A percentile compares a stretch with the other conserved stretches of the same genome.
Evolutionary conservation across 2,797 vertebrate genomes (phyloP).

Genomic region (Danio albolineatus): DNA sequence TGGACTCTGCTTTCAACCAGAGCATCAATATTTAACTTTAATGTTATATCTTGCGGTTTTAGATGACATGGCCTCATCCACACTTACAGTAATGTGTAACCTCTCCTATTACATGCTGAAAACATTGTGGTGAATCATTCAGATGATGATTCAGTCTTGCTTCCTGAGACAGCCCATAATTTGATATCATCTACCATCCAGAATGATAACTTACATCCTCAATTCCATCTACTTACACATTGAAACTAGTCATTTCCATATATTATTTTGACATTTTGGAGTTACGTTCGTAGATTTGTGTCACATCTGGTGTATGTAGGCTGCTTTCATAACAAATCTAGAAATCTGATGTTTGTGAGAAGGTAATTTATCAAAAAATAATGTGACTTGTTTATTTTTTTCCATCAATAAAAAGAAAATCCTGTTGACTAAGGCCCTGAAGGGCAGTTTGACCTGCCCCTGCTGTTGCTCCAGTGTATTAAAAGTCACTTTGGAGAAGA

Average conservation of each 20-base stretch:
- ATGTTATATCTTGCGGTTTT: constrained; percentile 52
- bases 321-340: neutral
- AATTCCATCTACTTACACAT: neutral
- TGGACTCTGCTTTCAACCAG: constrained; percentile 26
- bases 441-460: neutral
- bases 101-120: constrained; percentile 21
- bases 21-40: constrained; percentile 58
- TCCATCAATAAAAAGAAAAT: neutral
- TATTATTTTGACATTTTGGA: neutral
- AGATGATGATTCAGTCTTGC: constrained; percentile 2
- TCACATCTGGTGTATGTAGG: neutral
- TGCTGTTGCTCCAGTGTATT: neutral
- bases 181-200: neutral
- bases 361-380: neutral
- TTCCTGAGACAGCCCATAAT: neutral
- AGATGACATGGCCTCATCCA: constrained; percentile 2
- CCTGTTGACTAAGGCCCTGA: neutral
- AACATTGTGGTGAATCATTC: constrained; percentile 25
- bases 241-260: neutral
- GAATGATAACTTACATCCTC: neutral
- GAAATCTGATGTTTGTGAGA: neutral
- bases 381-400: neutral
- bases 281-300: neutral
- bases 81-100: constrained; percentile 35
- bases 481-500: constrained; percentile 2